Percentiles rank a stretch among this genome's conserved stretches.
phyloP scores from a whole-genome alignment of 2,113 vertebrate species.

The Cercocebus atys region DNA sequence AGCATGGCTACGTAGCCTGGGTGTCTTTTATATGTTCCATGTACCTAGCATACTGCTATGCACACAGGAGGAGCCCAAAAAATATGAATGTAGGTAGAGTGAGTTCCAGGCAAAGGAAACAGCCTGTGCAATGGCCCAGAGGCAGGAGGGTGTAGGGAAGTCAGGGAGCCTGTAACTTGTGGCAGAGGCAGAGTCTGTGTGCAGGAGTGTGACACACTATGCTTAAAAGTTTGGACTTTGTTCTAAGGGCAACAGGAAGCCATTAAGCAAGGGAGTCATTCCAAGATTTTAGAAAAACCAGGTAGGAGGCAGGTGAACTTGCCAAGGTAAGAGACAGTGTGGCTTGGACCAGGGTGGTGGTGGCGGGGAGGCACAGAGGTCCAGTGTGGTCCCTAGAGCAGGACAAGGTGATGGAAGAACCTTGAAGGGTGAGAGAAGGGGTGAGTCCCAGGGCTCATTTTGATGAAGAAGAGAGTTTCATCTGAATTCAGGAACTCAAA shows the following conservation, averaged over 20 bases:
- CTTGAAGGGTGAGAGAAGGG: background rate
- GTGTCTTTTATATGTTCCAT: background rate
- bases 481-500: background rate
- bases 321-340: background rate
- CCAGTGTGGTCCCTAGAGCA: background rate
- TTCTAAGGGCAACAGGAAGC: background rate
- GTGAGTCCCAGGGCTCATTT: background rate
- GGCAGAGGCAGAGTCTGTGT: no score
- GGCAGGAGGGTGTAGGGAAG: fast-evolving
- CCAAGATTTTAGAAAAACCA: background rate
- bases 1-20: background rate
- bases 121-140: background rate
- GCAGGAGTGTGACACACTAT: background rate
- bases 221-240: background rate
- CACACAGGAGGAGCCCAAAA: background rate
- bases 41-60: background rate
- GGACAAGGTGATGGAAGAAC: background rate
- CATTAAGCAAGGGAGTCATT: background rate
- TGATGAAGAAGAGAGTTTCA: no score
- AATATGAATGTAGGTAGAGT: background rate
- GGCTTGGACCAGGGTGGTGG: background rate
- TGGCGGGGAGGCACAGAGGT: background rate
- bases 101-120: background rate
- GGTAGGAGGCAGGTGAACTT: background rate
- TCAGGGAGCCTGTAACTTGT: background rate